phyloP scores from a whole-genome alignment of 2,113 vertebrate species.

The Phyllostomus hastatus region DNA sequence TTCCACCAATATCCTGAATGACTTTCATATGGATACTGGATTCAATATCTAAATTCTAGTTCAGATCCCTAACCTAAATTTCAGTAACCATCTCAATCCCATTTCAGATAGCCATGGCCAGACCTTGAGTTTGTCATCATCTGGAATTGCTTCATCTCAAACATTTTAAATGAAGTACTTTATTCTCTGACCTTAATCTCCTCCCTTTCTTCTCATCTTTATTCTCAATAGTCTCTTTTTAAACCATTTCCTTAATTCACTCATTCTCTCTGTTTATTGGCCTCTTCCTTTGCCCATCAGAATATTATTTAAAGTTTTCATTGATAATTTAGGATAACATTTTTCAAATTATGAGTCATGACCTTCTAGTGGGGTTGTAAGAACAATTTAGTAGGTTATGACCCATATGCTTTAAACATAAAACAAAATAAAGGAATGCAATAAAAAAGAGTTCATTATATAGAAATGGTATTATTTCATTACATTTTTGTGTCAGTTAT shows the following conservation, averaged over 20 bases:
- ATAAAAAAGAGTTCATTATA: background rate
- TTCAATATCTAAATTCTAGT: background rate
- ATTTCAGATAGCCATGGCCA: background rate
- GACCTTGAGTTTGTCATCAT: conserved; percentile 6
- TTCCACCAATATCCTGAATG: background rate
- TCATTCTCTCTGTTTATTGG: conserved; percentile 6
- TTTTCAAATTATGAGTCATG: background rate
- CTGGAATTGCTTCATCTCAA: conserved; percentile 11
- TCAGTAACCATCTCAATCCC: background rate
- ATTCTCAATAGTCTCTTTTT: background rate
- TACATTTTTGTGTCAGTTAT: background rate
- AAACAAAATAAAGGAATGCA: background rate
- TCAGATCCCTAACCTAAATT: background rate
- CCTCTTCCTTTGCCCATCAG: background rate
- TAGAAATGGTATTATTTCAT: background rate
- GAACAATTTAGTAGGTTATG: background rate
- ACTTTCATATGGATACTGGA: background rate
- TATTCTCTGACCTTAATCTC: background rate
- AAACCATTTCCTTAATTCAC: background rate
- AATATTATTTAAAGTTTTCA: background rate
- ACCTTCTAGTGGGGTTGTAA: background rate
- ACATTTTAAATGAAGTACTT: background rate
- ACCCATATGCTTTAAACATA: background rate
- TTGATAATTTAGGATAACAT: background rate
- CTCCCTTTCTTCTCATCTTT: background rate